Percentiles rank a stretch among this genome's conserved stretches.
Conservation (phyloP, 2,888 invertebrate species). For the Quadroppia sp. region DNA sequence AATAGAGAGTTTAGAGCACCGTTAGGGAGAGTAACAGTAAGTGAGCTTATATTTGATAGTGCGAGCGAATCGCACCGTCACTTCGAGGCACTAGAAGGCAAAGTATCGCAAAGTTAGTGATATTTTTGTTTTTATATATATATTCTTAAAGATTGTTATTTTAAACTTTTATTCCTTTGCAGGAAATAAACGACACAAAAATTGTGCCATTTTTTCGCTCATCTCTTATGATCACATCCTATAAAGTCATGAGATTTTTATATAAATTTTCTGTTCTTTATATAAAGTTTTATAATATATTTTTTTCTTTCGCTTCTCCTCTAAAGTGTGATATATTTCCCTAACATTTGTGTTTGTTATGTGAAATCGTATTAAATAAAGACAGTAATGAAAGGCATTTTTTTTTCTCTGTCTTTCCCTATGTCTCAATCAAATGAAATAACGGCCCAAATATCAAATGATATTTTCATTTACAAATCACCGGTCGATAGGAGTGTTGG, state of each 20-base stretch:
- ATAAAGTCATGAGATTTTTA: background rate
- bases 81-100: background rate
- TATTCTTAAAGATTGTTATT: background rate
- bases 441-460: too few relatives aligned
- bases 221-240: background rate
- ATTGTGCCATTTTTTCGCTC: background rate
- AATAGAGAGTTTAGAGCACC: background rate
- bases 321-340: too few relatives aligned
- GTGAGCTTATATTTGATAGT: slow-evolving; percentile 2
- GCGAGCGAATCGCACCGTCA: background rate
- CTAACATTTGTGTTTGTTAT: too few relatives aligned
- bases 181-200: background rate
- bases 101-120: background rate
- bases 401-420: background rate
- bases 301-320: background rate
- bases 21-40: background rate
- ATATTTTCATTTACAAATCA: background rate
- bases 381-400: background rate
- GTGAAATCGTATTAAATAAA: too few relatives aligned
- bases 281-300: background rate
- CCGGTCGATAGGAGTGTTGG: background rate
- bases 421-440: too few relatives aligned
- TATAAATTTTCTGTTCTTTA: background rate
- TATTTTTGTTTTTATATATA: too few relatives aligned
- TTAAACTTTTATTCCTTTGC: background rate